phyloP scores from a whole-genome alignment of 2,797 vertebrate species.

The Macroramphosus scolopax region DNA sequence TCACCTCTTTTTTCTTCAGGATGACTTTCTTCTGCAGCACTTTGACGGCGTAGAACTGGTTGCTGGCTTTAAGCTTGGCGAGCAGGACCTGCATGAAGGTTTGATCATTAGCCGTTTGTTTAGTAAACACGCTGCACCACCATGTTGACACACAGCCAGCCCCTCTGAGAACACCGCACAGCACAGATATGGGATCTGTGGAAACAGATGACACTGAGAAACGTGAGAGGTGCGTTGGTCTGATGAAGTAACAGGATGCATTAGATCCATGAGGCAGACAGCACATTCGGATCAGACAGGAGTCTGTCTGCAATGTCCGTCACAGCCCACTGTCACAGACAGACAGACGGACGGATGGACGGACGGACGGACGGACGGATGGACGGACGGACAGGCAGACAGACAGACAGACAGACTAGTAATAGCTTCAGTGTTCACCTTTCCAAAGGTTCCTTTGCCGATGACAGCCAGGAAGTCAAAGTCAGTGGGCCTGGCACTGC shows the following conservation, averaged over 20 bases:
- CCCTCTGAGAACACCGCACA: slow-evolving; percentile 23
- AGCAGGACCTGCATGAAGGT: slow-evolving; percentile 86
- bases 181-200: slow-evolving; percentile 38
- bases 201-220: slow-evolving; percentile 51
- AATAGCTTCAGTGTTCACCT: slow-evolving; percentile 76
- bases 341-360: no score
- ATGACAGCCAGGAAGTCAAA: slow-evolving; percentile 97
- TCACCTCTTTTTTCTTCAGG: slow-evolving; percentile 97
- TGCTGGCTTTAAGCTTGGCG: slow-evolving; percentile 91
- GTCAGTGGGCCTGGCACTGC: slow-evolving; percentile 95
- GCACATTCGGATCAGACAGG: slow-evolving; percentile 42
- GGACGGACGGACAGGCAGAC: no score
- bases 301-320: slow-evolving; percentile 27
- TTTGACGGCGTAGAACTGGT: slow-evolving; percentile 93
- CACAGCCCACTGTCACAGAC: no score
- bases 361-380: no score
- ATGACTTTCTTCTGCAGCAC: slow-evolving; percentile 98
- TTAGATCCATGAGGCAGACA: slow-evolving; percentile 59
- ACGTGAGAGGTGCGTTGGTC: slow-evolving; percentile 41
- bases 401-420: no score
- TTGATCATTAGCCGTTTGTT: slow-evolving; percentile 55
- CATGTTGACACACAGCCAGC: slow-evolving; percentile 34
- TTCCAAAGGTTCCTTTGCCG: slow-evolving; percentile 98
- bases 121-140: slow-evolving; percentile 48
- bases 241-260: no score